A percentile compares a stretch with the other conserved stretches of the same genome.
Conservation (phyloP, 2,113 vertebrate species). For the Nerophis lumbriciformis region DNA sequence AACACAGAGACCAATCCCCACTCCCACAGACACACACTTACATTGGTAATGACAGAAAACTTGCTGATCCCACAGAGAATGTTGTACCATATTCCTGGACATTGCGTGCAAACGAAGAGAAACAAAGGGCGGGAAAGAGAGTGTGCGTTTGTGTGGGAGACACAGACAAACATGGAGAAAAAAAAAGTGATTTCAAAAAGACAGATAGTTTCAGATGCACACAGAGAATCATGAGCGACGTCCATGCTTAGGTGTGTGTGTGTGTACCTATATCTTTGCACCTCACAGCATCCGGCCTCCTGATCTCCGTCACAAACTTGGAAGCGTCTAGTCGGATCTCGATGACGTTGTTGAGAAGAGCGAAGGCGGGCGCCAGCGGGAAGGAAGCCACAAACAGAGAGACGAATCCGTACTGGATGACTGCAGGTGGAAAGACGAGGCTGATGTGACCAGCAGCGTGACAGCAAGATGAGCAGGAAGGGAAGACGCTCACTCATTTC, state of each 20-base stretch:
- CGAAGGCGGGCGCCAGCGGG: slow-evolving; percentile 90
- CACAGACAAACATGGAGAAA: slow-evolving; percentile 7
- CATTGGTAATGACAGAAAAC: slow-evolving; percentile 97
- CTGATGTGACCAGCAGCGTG: too few species aligned
- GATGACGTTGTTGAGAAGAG: slow-evolving; percentile 94
- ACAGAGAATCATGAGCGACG: slow-evolving; percentile 18
- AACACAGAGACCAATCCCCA: neutral
- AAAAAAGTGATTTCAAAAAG: slow-evolving; percentile 33
- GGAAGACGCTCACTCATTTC: slow-evolving; percentile 87
- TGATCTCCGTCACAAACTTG: slow-evolving; percentile 91
- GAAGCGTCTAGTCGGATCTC: slow-evolving; percentile 94
- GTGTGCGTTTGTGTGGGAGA: slow-evolving; percentile 1
- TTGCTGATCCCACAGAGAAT: slow-evolving; percentile 95
- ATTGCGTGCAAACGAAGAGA: slow-evolving; percentile 28
- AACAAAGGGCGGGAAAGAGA: slow-evolving; percentile 2
- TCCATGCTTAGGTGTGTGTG: neutral
- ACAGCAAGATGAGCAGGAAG: neutral
- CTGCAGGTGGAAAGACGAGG: slow-evolving; percentile 49
- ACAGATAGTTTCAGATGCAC: slow-evolving; percentile 16
- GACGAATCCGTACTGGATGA: slow-evolving; percentile 96
- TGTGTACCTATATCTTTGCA: slow-evolving; percentile 91
- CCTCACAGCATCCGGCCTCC: slow-evolving; percentile 86
- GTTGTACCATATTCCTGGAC: slow-evolving; percentile 95
- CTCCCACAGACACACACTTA: slow-evolving; percentile 72
- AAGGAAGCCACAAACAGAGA: slow-evolving; percentile 97